phyloP scores from a whole-genome alignment of 2,113 vertebrate genomes.

The Chaetura pelagica region DNA sequence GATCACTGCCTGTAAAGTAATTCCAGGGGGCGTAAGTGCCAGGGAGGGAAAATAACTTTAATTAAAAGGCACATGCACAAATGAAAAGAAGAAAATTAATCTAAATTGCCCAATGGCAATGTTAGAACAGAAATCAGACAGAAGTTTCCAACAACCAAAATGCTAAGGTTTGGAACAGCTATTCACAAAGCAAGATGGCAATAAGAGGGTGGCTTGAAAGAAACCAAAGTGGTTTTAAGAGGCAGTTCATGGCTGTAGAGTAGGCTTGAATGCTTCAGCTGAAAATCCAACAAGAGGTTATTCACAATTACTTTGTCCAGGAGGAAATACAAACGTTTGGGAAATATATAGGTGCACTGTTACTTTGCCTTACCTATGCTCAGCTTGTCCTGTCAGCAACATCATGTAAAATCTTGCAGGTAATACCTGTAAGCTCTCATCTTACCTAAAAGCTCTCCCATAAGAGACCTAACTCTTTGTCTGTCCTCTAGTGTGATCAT shows the following conservation, averaged over 20 bases:
- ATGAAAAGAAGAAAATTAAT: neutral
- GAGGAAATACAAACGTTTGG: neutral
- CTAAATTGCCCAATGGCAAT: neutral
- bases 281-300: neutral
- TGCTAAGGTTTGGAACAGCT: neutral
- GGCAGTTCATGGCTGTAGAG: neutral
- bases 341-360: neutral
- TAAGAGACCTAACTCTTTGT: neutral
- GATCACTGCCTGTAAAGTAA: conserved; percentile 1
- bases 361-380: neutral
- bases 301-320: neutral
- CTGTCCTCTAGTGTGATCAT: neutral
- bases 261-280: neutral
- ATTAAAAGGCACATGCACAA: conserved; percentile 32
- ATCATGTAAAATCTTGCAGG: neutral
- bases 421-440: neutral
- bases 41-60: conserved; percentile 39
- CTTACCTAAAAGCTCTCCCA: neutral
- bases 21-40: neutral
- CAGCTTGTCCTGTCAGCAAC: neutral
- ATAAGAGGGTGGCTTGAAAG: neutral
- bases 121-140: neutral
- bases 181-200: neutral
- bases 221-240: neutral
- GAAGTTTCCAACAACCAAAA: neutral